Evolutionary conservation across 2,888 invertebrate genomes (phyloP), one percentile per base, ranked within the genome.

Genomic region (Hydrotaea cyrtoneurina): DNA sequence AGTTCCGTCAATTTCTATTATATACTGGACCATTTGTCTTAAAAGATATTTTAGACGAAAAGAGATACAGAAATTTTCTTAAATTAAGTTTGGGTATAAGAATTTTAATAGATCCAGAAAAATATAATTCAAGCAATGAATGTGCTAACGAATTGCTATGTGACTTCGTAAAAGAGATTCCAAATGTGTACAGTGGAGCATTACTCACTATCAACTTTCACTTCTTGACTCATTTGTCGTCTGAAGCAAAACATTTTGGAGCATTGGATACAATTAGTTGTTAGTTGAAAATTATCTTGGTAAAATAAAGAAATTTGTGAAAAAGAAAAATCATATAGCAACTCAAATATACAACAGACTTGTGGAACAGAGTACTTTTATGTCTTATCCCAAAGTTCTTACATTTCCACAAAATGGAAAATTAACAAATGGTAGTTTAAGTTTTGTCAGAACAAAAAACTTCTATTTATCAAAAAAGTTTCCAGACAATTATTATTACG

Each of bases 1-100:
- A 78, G 72, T 82, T 82, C 73, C 73, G 78, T 77, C 82, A 82
- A 39, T 74, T 81, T 19, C 77, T 81, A 21, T 82, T 82, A 66
- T 82, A 82, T 76, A 69, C 57, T 66, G 69, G 73, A 72, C 78
- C 72, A 66, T 64, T 82, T 73, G 77, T 82, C 31, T 62, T 82
- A 73, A 78, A 69, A 71, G 73, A 64, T 73, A 78, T 82, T 66
- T 73, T 82, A 59, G 74, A 74, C 66, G 78, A 75, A 78, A 39
- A 39, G 36, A 4, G 1, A 17, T 64, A 64, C 39, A 64, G 17
- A 21, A 15, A 64, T 39, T 64, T 64, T 64, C 17, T 64, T 36
- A 36, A 64, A 31, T 31, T 62, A 23, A 62, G 62, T 31, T 26
- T 62, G 26, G 62, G 26, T 31, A 64, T 64, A 17, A n/a, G 64